These are phyloP conservation scores for Limosa lapponica DNA, from an alignment of 2,797 vertebrate species.

Conservation along the genomic window DNA sequence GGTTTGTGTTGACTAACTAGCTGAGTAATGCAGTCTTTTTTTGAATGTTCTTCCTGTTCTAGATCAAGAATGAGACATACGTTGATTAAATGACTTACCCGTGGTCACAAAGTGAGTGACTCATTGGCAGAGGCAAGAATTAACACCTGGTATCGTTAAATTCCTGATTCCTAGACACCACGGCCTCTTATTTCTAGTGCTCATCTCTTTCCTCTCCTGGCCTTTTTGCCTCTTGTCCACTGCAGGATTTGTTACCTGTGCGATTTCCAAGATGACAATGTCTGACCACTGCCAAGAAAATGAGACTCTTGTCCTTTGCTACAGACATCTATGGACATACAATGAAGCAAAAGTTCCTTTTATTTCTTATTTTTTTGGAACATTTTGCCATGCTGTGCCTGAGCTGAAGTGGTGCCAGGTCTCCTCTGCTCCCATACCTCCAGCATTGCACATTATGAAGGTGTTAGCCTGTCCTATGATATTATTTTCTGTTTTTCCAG, in stretches of 20 bases:
- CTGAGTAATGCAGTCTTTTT: neutral
- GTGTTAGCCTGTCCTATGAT: neutral
- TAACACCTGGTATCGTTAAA: neutral
- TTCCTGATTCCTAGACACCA: neutral
- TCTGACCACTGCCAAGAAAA: neutral
- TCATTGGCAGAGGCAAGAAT: neutral
- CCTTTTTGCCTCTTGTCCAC: neutral
- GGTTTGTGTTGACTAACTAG: neutral
- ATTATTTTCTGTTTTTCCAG: neutral
- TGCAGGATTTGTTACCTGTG: neutral
- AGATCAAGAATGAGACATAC: neutral
- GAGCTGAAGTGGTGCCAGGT: neutral
- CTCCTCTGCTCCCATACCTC: neutral
- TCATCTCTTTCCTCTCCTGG: neutral
- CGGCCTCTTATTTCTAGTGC: neutral
- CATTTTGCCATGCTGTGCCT: neutral
- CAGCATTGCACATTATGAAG: neutral
- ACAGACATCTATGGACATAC: neutral
- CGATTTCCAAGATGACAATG: neutral
- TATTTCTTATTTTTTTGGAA: neutral
- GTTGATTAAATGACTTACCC: neutral
- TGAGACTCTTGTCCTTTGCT: neutral
- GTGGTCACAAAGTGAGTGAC: neutral
- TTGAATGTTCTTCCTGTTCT: conserved; percentile 2
- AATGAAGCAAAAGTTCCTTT: neutral